Conservation (phyloP, 2,113 vertebrate species). For the zebrafish (Danio rerio) region DNA sequence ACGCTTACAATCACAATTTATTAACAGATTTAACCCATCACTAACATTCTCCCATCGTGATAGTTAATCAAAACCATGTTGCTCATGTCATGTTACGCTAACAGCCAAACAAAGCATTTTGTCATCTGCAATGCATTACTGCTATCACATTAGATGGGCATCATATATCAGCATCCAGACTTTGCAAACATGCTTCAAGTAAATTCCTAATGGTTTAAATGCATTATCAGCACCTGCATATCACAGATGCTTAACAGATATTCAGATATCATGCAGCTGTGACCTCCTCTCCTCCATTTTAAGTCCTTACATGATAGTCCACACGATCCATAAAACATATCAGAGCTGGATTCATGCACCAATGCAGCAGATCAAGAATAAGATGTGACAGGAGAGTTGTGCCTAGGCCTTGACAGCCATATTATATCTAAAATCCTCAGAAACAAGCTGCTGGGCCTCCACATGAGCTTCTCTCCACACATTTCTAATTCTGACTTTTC, state of each 20-base stretch:
- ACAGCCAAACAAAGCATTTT: conserved; percentile 23
- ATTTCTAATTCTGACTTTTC: conserved; percentile 66
- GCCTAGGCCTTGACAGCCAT: conserved; percentile 43
- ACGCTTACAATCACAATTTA: neutral
- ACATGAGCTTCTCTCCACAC: conserved; percentile 48
- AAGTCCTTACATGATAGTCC: conserved; percentile 48
- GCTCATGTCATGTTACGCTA: neutral
- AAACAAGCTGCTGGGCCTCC: conserved; percentile 51
- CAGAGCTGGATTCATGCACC: conserved; percentile 24
- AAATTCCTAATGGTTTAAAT: neutral
- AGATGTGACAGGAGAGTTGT: conserved; percentile 38
- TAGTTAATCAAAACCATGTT: neutral
- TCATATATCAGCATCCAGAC: conserved; percentile 28
- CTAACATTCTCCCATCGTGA: conserved; percentile 5
- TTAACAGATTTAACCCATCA: conserved; percentile 16
- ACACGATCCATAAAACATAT: conserved; percentile 23
- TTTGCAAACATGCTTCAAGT: conserved; percentile 17
- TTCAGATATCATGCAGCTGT: neutral
- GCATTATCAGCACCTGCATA: neutral
- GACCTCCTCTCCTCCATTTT: conserved; percentile 55
- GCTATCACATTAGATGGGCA: conserved; percentile 15
- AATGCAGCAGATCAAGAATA: conserved; percentile 39
- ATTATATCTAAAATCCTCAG: neutral
- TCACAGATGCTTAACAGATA: neutral
- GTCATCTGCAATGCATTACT: conserved; percentile 3